phyloP scores from a whole-genome alignment of 2,797 vertebrate species.

The Balearica regulorum region DNA sequence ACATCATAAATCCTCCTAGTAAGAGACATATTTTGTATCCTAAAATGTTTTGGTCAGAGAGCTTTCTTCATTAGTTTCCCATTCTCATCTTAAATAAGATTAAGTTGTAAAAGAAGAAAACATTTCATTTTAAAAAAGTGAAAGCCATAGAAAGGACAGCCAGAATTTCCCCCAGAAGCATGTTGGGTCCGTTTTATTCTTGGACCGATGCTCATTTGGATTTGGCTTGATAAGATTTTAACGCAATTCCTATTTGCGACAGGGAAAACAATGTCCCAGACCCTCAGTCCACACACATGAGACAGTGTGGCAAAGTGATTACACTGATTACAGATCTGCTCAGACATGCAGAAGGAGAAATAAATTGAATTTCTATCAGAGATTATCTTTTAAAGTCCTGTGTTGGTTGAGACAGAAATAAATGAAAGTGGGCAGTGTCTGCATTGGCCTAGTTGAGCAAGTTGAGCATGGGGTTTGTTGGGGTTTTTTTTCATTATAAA shows the following conservation, averaged over 20 bases:
- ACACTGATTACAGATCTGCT: conserved; percentile 21
- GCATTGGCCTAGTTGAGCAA: background rate
- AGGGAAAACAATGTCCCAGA: background rate
- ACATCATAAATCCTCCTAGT: background rate
- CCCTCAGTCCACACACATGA: background rate
- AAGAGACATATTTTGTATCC: background rate
- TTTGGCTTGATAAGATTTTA: background rate
- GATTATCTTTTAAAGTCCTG: background rate
- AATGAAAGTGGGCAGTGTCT: background rate
- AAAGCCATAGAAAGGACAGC: background rate
- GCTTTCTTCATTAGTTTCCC: background rate
- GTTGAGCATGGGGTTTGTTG: background rate
- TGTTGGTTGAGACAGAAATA: background rate
- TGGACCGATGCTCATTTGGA: background rate
- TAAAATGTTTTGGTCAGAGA: background rate
- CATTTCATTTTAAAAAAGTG: background rate
- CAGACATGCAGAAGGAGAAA: background rate
- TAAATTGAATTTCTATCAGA: conserved; percentile 39
- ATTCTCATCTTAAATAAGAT: background rate
- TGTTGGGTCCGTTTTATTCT: background rate
- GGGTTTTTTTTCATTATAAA: background rate
- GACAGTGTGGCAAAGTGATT: background rate
- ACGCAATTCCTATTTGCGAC: background rate
- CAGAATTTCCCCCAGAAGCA: background rate
- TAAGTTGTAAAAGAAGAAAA: background rate